Evolutionary conservation across 2,797 vertebrate species (phyloP).

Genomic region (Alfaro cultratus): DNA sequence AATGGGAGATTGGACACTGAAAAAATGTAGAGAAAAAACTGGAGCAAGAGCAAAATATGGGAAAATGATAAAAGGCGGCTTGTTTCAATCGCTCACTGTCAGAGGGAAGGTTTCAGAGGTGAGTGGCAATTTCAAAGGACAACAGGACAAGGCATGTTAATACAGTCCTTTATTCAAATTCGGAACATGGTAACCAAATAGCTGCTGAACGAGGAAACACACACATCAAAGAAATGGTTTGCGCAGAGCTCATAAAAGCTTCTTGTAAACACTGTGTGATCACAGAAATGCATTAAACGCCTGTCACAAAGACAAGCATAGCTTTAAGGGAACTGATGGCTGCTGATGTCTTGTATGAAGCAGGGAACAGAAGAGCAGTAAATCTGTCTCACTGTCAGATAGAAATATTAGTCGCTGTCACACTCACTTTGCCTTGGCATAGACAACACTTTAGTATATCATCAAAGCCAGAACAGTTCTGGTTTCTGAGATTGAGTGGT

Average conservation of each 20-base stretch:
- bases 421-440: constrained; percentile 58
- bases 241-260: constrained; percentile 41
- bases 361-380: constrained; percentile 58
- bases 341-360: constrained; percentile 59
- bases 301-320: constrained; percentile 50
- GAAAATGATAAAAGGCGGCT: constrained; percentile 30
- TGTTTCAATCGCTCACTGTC: constrained; percentile 34
- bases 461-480: constrained; percentile 66
- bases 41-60: constrained; percentile 24
- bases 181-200: constrained; percentile 36
- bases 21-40: constrained; percentile 31
- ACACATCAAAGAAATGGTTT: constrained; percentile 41
- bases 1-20: constrained; percentile 6
- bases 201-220: constrained; percentile 29
- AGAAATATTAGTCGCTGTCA: constrained; percentile 73
- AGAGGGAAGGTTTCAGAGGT: constrained; percentile 35
- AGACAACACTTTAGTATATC: constrained; percentile 67
- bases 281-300: constrained; percentile 60
- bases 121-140: constrained; percentile 31
- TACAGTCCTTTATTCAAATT: constrained; percentile 27
- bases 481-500: constrained; percentile 58
- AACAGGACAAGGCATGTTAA: constrained; percentile 12
- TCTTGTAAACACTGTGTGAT: constrained; percentile 57
- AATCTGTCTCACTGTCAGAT: constrained; percentile 66
- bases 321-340: constrained; percentile 57